A percentile compares a stretch with the other conserved stretches of the same genome.
phyloP scores from a whole-genome alignment of 2,797 vertebrate genomes.

The Epinephelus coioides region DNA sequence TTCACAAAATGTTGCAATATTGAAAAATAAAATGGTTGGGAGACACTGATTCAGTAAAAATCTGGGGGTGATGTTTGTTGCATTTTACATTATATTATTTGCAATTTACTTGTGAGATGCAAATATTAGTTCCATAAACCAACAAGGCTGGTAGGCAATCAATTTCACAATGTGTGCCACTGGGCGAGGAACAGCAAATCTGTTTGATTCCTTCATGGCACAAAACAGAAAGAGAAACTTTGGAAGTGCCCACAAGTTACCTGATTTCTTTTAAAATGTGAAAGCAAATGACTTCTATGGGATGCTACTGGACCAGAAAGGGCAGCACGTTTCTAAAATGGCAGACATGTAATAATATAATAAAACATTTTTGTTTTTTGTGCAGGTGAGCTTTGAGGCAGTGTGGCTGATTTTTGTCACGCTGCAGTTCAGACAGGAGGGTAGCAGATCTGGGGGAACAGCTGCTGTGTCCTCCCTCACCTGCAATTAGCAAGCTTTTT shows the following conservation, averaged over 20 bases:
- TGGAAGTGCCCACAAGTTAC: too few relatives aligned
- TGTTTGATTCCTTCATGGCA: too few relatives aligned
- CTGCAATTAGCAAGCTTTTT: slow-evolving; percentile 79
- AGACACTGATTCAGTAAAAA: background rate
- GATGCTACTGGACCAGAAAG: background rate
- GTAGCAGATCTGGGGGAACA: slow-evolving; percentile 63
- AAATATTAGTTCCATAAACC: too few relatives aligned
- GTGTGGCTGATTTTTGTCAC: slow-evolving; percentile 53
- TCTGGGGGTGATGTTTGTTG: background rate
- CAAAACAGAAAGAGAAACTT: background rate
- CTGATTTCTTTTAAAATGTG: background rate
- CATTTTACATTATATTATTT: background rate
- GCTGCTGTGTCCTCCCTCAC: slow-evolving; percentile 74
- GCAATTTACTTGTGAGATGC: background rate
- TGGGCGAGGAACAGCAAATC: background rate
- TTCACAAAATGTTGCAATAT: too few relatives aligned
- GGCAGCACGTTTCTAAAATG: background rate
- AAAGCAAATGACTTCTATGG: background rate
- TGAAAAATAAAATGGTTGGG: too few relatives aligned
- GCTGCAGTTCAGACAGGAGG: slow-evolving; percentile 34
- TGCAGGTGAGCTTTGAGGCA: slow-evolving; percentile 27
- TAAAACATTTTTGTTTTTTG: background rate
- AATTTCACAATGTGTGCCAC: background rate
- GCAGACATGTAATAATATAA: slow-evolving; percentile 2
- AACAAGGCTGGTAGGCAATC: background rate